A percentile compares a stretch with the other conserved stretches of the same genome.
These are phyloP conservation scores for Sitobion miscanthi DNA, from an alignment of 1,140 invertebrate genomes.

Conservation along the genomic window DNA sequence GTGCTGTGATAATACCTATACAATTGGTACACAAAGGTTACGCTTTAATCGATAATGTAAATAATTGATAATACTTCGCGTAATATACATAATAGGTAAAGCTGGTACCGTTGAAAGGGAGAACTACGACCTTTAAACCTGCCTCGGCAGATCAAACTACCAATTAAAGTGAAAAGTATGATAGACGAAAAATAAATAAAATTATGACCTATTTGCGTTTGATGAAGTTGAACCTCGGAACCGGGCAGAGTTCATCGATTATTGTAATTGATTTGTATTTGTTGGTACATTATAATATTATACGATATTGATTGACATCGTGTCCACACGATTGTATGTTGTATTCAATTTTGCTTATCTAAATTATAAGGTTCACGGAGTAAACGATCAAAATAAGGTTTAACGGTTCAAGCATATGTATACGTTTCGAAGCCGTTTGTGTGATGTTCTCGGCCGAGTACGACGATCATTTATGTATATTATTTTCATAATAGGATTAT, in stretches of 20 bases:
- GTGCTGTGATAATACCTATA: too few species aligned
- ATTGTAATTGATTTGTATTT: background rate
- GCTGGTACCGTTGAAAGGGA: too few species aligned
- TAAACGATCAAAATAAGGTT: background rate
- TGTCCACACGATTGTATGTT: background rate
- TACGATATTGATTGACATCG: background rate
- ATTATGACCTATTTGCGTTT: background rate
- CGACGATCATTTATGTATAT: too few species aligned
- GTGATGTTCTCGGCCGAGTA: background rate
- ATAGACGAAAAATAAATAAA: too few species aligned
- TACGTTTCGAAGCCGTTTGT: background rate
- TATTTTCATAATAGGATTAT: too few species aligned
- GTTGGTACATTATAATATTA: too few species aligned
- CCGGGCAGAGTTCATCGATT: background rate
- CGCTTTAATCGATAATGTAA: background rate
- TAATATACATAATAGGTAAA: background rate
- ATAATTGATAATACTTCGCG: background rate
- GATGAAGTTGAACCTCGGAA: background rate
- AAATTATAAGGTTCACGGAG: background rate
- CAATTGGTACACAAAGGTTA: too few species aligned
- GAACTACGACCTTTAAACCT: too few species aligned
- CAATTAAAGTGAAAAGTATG: background rate
- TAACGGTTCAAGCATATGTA: background rate
- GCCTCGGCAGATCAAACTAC: background rate
- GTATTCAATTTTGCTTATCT: background rate